Evolutionary conservation across 2,888 invertebrate species (phyloP).

Genomic region (Smittia aterrima): DNA sequence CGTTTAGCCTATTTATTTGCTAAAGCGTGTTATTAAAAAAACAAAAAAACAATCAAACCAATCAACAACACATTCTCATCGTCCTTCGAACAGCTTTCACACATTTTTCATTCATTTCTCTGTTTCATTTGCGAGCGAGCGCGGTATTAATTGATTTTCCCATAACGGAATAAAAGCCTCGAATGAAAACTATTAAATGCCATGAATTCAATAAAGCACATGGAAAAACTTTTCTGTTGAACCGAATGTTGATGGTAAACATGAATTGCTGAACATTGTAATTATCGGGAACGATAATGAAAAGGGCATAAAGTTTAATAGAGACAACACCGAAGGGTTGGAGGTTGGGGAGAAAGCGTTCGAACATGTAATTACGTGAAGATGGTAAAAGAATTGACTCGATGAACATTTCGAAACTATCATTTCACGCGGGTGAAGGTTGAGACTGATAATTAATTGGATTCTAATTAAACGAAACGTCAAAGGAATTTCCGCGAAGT

Average conservation of each 20-base stretch:
- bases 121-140: conserved; percentile 1
- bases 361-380: conserved; percentile 28
- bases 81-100: not conserved
- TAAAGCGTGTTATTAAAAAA: conserved; percentile 1
- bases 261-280: conserved; percentile 34
- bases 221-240: conserved; percentile 23
- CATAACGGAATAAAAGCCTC: not conserved
- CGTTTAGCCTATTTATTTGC: no score
- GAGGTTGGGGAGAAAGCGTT: not conserved
- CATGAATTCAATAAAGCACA: conserved; percentile 38
- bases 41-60: not conserved
- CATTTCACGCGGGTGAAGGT: conserved; percentile 12
- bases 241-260: not conserved
- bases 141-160: conserved; percentile 39
- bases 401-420: conserved; percentile 30
- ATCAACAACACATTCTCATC: not conserved
- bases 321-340: not conserved
- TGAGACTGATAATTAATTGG: conserved; percentile 30
- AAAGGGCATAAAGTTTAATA: conserved; percentile 20
- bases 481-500: not conserved
- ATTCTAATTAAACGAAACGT: conserved; percentile 20
- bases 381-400: conserved; percentile 28
- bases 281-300: conserved; percentile 30
- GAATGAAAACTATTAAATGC: conserved; percentile 22
- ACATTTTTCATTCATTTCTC: not conserved